These are phyloP conservation scores for Bambusicola thoracicus DNA, from an alignment of 2,113 vertebrate species.

Conservation along the genomic window DNA sequence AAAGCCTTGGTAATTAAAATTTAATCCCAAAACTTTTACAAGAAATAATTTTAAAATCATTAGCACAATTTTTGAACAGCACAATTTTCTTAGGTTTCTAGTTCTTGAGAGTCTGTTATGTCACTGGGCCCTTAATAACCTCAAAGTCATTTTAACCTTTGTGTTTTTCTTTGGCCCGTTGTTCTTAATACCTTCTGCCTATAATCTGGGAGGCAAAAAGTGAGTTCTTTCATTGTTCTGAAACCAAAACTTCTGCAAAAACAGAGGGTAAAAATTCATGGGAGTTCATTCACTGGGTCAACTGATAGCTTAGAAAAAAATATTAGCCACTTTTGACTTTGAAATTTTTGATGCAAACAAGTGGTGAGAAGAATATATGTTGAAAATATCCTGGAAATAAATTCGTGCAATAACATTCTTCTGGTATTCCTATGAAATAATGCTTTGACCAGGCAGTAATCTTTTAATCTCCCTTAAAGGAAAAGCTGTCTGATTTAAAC, in stretches of 20 bases:
- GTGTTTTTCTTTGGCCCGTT: rapidly evolving
- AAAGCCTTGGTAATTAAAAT: not conserved
- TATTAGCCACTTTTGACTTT: not conserved
- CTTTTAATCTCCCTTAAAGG: not conserved
- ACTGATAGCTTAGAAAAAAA: not conserved
- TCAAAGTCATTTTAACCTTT: not conserved
- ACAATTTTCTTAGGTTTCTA: not conserved
- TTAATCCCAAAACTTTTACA: not conserved
- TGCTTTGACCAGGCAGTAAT: not conserved
- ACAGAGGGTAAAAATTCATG: rapidly evolving
- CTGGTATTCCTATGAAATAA: not conserved
- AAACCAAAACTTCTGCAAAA: not conserved
- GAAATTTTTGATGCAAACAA: not conserved
- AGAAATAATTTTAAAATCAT: not conserved
- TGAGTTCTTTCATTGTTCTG: not conserved
- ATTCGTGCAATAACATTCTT: not conserved
- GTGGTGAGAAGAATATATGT: not conserved
- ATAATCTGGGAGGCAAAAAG: not conserved
- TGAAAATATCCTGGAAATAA: not conserved
- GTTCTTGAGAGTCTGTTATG: not conserved
- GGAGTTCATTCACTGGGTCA: rapidly evolving
- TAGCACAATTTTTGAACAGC: not conserved
- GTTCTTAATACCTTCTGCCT: not conserved
- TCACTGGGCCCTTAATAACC: not conserved
- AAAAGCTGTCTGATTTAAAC: not conserved